A percentile compares a stretch with the other conserved stretches of the same genome.
Conservation (phyloP, 2,113 vertebrate species). For the Phylloscopus trochiloides region DNA sequence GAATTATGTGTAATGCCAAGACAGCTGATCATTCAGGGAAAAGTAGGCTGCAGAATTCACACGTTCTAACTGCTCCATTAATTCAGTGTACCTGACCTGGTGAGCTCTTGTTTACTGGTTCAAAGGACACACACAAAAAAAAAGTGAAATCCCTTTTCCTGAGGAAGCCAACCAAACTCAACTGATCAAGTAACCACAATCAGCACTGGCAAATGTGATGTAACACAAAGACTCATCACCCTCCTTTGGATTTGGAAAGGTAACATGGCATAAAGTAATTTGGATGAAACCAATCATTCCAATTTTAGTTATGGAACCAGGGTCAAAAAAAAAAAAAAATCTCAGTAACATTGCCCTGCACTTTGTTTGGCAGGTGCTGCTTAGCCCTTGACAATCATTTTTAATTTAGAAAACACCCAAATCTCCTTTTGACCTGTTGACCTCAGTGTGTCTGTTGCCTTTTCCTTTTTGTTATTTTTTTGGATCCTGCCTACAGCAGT, state of each 20-base stretch:
- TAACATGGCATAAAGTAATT: background rate
- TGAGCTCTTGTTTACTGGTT: background rate
- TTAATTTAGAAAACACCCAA: background rate
- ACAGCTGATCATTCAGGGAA: background rate
- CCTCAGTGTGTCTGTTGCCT: background rate
- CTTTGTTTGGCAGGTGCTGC: background rate
- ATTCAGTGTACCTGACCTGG: background rate
- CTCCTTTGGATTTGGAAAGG: background rate
- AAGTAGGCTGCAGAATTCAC: background rate
- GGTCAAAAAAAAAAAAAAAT: background rate
- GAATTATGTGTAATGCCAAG: background rate
- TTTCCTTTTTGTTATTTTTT: background rate
- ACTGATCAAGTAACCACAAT: accelerated
- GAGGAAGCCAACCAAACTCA: background rate
- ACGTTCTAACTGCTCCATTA: background rate
- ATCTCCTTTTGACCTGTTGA: background rate
- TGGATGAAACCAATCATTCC: background rate
- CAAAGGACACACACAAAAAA: background rate
- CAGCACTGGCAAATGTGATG: background rate
- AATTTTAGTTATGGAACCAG: background rate
- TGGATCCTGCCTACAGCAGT: background rate
- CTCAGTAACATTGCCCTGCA: background rate
- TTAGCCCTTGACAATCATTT: background rate
- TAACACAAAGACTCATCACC: background rate
- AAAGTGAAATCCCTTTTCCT: background rate